phyloP scores from a whole-genome alignment of 1,140 invertebrate species.

The Philopotamus ludificatus region DNA sequence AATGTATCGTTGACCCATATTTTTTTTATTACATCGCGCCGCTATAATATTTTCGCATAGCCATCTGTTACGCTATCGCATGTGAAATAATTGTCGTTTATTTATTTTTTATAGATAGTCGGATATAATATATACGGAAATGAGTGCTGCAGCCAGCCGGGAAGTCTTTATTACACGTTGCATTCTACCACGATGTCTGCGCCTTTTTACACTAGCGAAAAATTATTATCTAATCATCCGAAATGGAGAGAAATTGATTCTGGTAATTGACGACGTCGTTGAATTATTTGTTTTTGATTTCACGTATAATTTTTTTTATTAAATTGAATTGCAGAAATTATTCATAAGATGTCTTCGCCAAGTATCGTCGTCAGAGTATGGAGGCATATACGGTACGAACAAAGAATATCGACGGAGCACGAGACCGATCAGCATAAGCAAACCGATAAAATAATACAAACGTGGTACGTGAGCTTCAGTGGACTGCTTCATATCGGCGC shows the following conservation, averaged over 20 bases:
- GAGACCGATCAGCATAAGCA: slow-evolving; percentile 12
- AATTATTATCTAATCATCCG: slow-evolving; percentile 67
- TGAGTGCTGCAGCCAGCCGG: slow-evolving; percentile 49
- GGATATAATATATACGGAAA: slow-evolving; percentile 54
- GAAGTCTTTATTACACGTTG: slow-evolving; percentile 74
- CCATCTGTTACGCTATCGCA: too few relatives aligned
- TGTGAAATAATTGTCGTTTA: too few relatives aligned
- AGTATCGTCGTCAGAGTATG: slow-evolving; percentile 62
- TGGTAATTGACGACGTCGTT: slow-evolving; percentile 41
- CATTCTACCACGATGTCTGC: slow-evolving; percentile 77
- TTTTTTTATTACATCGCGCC: too few relatives aligned
- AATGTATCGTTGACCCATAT: too few relatives aligned
- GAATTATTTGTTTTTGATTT: neutral
- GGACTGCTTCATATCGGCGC: slow-evolving; percentile 77
- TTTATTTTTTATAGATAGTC: slow-evolving; percentile 48
- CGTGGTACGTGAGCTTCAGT: slow-evolving; percentile 83
- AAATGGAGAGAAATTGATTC: slow-evolving; percentile 73
- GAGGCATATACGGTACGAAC: slow-evolving; percentile 49
- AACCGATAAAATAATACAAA: slow-evolving; percentile 62
- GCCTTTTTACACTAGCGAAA: slow-evolving; percentile 86
- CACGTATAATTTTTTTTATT: slow-evolving; percentile 3
- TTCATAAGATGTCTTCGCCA: slow-evolving; percentile 49
- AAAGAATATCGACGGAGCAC: neutral
- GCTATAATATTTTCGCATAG: too few relatives aligned
- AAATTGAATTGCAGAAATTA: slow-evolving; percentile 36